phyloP scores from a whole-genome alignment of 2,797 vertebrate species.

The Alcedo quadribrachys region DNA sequence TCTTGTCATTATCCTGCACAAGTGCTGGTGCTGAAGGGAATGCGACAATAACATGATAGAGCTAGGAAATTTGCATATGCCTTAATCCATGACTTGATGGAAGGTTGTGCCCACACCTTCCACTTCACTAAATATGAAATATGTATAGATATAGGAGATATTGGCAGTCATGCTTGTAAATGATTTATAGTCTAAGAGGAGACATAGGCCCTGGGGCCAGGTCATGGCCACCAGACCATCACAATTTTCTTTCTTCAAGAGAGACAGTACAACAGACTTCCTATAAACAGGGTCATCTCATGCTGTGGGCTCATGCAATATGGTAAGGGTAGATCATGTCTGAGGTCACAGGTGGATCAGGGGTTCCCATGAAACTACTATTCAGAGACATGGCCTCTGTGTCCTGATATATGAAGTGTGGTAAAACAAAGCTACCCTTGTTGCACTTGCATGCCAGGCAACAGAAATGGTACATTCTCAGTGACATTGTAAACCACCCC shows the following conservation, averaged over 20 bases:
- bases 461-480: not conserved
- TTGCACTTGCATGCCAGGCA: not conserved
- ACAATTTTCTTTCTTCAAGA: not conserved
- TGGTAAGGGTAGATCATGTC: not conserved
- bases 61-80: not conserved
- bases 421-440: not conserved
- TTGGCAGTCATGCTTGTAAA: not conserved
- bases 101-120: not conserved
- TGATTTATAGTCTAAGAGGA: not conserved
- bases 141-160: not conserved
- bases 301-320: not conserved
- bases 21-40: not conserved
- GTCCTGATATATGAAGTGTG: not conserved
- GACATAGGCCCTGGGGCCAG: no score
- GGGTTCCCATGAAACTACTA: not conserved
- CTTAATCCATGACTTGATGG: not conserved
- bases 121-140: fast-evolving
- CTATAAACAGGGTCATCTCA: not conserved
- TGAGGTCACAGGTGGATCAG: not conserved
- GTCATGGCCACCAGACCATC: not conserved
- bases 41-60: fast-evolving
- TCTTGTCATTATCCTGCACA: not conserved
- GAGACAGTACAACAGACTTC: not conserved
- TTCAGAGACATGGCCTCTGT: not conserved
- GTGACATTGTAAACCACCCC: not conserved